phyloP scores from a whole-genome alignment of 2,888 invertebrate genomes.

The Trichogramma evanescens region DNA sequence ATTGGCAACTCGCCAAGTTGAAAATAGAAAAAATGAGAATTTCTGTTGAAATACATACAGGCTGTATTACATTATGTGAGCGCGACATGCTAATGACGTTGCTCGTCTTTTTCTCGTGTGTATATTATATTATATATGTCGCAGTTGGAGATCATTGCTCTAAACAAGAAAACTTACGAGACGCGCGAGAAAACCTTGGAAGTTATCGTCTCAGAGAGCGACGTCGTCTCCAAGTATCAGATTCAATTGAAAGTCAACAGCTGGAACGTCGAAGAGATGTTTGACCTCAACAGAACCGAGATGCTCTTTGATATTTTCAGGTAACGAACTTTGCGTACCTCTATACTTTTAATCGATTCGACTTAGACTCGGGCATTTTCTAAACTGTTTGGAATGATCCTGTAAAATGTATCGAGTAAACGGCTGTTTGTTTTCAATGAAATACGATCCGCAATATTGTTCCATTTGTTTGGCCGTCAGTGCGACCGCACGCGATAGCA shows the following conservation, averaged over 20 bases:
- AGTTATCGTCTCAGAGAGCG: conserved; percentile 60
- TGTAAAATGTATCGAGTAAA: neutral
- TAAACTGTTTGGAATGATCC: too few species aligned
- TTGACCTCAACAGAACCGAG: conserved; percentile 66
- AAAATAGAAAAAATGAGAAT: neutral
- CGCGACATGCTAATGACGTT: too few species aligned
- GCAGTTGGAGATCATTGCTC: conserved; percentile 67
- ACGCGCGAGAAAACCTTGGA: conserved; percentile 60
- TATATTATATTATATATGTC: neutral
- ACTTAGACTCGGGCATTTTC: too few species aligned
- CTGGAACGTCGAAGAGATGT: conserved; percentile 79
- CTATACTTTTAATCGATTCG: too few species aligned
- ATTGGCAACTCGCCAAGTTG: neutral
- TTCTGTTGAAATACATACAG: too few species aligned
- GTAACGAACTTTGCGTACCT: conserved; percentile 22
- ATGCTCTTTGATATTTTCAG: conserved; percentile 69
- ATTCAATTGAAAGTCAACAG: conserved; percentile 85
- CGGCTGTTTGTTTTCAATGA: neutral
- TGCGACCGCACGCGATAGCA: too few species aligned
- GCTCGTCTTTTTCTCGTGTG: neutral
- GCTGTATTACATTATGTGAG: too few species aligned
- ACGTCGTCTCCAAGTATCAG: conserved; percentile 64
- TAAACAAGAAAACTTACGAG: conserved; percentile 72
- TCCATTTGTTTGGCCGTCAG: too few species aligned
- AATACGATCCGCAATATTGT: too few species aligned